Evolutionary conservation across 2,888 invertebrate species (phyloP).

Genomic region (Limnephilus lunatus): DNA sequence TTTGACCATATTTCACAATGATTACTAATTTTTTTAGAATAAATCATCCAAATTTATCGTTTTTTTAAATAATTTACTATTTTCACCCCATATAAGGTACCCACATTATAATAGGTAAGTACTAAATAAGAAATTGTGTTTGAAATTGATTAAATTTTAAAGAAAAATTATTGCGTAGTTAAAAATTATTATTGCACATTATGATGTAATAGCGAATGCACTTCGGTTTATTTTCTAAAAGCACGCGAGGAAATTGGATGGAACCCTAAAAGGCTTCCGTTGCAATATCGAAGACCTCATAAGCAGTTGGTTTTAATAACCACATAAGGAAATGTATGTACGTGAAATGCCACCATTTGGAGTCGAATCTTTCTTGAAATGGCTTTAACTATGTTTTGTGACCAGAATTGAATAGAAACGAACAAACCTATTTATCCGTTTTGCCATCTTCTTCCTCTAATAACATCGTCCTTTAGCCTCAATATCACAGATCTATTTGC

Average conservation of each 20-base stretch:
- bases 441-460: neutral
- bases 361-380: neutral
- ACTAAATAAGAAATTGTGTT: neutral
- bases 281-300: neutral
- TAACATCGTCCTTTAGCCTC: neutral
- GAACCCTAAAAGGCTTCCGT: neutral
- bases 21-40: no score
- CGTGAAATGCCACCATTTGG: neutral
- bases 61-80: no score
- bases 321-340: neutral
- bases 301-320: neutral
- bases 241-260: neutral
- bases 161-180: neutral
- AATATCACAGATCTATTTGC: neutral
- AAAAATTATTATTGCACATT: neutral
- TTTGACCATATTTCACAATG: no score
- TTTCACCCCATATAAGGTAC: no score
- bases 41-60: no score
- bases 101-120: no score
- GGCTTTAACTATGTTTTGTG: neutral
- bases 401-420: neutral
- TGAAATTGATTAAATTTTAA: neutral
- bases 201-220: neutral
- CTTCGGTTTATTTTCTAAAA: neutral
- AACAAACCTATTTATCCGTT: neutral